Evolutionary conservation across 2,113 vertebrate genomes (phyloP).

Genomic region (Rhipidura dahli): DNA sequence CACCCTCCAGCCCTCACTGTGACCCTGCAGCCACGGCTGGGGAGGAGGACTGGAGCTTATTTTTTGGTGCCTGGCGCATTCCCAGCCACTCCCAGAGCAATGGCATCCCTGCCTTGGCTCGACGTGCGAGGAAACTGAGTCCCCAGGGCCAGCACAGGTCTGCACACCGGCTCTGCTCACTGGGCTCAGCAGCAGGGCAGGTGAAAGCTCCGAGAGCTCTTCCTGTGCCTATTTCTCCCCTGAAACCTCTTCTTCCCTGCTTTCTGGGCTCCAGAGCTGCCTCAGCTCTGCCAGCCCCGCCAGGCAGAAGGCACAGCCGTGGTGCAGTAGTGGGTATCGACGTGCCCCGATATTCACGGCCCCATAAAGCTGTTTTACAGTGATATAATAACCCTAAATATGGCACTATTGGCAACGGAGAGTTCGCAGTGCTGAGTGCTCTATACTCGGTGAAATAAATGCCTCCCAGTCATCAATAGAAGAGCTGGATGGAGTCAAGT

Average conservation of each 20-base stretch:
- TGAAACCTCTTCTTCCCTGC: neutral
- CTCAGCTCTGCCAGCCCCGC: neutral
- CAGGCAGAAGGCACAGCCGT: neutral
- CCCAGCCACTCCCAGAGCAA: neutral
- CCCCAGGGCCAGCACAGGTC: neutral
- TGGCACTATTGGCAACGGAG: constrained; percentile 33
- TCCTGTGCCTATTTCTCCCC: neutral
- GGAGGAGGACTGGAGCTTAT: neutral
- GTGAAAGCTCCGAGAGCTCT: neutral
- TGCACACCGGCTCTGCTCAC: accelerated
- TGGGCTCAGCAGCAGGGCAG: neutral
- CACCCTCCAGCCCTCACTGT: accelerated
- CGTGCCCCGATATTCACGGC: constrained; percentile 10
- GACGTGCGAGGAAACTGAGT: neutral
- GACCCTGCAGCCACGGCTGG: neutral
- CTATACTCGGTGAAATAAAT: constrained; percentile 20
- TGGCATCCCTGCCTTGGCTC: neutral
- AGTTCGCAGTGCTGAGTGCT: neutral
- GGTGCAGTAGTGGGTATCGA: constrained; percentile 1
- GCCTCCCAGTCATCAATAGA: constrained; percentile 44
- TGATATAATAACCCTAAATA: constrained; percentile 58
- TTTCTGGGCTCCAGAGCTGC: neutral
- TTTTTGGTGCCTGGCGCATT: neutral
- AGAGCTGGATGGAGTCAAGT: constrained; percentile 17
- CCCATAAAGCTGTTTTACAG: constrained; percentile 56